Base-by-base conservation (phyloP, 53 echinoderm and acorn worm genomes). In the Paracentrotus lividus region DNA sequence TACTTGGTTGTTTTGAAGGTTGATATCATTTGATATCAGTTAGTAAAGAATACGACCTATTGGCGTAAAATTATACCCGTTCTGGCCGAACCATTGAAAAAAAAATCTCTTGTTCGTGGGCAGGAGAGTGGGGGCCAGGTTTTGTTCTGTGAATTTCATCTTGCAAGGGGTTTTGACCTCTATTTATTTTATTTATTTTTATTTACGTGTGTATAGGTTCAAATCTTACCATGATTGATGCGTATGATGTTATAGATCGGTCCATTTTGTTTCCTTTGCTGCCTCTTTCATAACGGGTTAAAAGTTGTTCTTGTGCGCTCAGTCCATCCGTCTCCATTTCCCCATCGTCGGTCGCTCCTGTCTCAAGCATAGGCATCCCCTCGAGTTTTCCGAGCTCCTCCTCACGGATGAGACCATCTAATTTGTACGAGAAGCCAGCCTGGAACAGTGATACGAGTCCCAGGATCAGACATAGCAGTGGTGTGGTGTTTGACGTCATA, bases 241-340 rank as follows among this genome's bases (percentile, higher is more conserved):
- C 85, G 85, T 88, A 95, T 54, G 93, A 93, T 64, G 88, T 93
- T 23, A 90, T 59, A 2, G 95, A 95, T 54, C 81, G 93, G 68
- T 95, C 95, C 34, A 95, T 49, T 7, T 93, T 93, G 55, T 93
- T 95, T 31, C 88, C 90, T 85, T 88, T 93, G 49, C 93, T 72
- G 69, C 90, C 95, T 84, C 93, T 33, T 13, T 91, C 91, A 55
- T 91, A 91, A 36, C 51, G 18, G 2, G 44, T 67, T 42, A 90
- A 20, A 23, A 90, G 90, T 32, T 52, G n/a, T 53, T 91, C 91
- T 77, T 75, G 75, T 6, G 91, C 91, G 54, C 54, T 91, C 21
- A 33, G 90, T 90, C 66, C 90, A 58, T 24, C 54, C 4, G 20
- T 27, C 1, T 91, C 54, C 2, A 4, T 77, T 10, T 91, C 91